Base-by-base conservation (phyloP, 1,140 invertebrate genomes). In the Drosophila jambulina region DNA sequence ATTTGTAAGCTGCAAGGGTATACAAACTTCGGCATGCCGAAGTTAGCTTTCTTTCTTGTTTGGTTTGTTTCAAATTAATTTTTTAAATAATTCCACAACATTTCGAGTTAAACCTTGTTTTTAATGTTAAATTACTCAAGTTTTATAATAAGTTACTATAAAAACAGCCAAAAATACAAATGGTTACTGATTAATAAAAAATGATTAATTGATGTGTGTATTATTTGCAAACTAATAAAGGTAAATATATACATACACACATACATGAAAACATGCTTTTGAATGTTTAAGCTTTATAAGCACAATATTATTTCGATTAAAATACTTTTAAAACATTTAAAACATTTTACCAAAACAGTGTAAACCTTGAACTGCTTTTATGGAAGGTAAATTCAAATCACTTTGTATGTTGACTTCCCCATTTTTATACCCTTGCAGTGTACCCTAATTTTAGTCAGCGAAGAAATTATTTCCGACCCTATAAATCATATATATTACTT, bases 161-260 rank as follows among this genome's bases (percentile, higher is more conserved):
- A 34, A 34, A 34, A 53, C 0, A 15, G 0, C 12, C 3, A 21
- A 3, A 8, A n/a, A 38, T 4, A 27, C 8, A 21, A 13, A 13
- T 6, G 27, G n/a, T 17, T 12, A 56, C 17, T 15, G 15, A 56
- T 36, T 5, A 32, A 61, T 13, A 23, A 15, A 36, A 61, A 67
- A 67, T 67, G 63, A 62, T 62, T 62, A 29, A 62, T 67, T 27
- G 42, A 63, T 67, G 13, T 63, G 63, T 46, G 23, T 38, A 27
- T 56, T 63, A 57, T 51, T 29, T 27, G 34, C 19, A 6, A 23
- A 36, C 32, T 54, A 54, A 54, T 23, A 54, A 10, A 36, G 13
- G 19, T 23, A 17, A 17, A 36, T 29, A 13, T 29, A 49, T 19
- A 10, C 32, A 32, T 12, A 32, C 32, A 32, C 4, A 32, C 10